Percentiles rank a stretch among this genome's conserved stretches.
Evolutionary conservation across 2,888 invertebrate genomes (phyloP).

Genomic region (Erynnis tages): DNA sequence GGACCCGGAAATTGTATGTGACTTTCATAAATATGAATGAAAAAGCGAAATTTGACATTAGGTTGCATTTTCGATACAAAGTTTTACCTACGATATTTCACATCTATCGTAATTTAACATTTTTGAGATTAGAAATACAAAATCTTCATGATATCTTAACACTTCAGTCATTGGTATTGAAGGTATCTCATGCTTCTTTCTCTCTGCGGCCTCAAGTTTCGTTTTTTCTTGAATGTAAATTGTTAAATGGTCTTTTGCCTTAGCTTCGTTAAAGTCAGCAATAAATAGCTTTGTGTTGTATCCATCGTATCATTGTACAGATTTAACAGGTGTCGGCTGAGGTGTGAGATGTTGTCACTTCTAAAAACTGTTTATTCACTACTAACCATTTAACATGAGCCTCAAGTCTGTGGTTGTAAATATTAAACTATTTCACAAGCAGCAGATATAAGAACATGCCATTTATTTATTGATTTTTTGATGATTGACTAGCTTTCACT

Average conservation of each 20-base stretch:
- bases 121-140: too few species aligned
- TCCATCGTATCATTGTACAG: slow-evolving; percentile 5
- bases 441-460: too few species aligned
- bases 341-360: slow-evolving; percentile 7
- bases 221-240: slow-evolving; percentile 3
- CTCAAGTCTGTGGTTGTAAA: too few species aligned
- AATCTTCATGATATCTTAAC: too few species aligned
- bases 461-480: too few species aligned
- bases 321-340: slow-evolving; percentile 4
- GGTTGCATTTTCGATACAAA: background rate
- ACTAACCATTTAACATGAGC: too few species aligned
- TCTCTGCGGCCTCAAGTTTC: slow-evolving; percentile 15
- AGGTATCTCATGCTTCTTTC: background rate
- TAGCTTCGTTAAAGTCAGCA: slow-evolving; percentile 39
- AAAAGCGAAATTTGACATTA: slow-evolving; percentile 21
- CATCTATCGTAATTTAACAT: too few species aligned
- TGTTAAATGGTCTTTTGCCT: slow-evolving; percentile 37
- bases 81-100: too few species aligned
- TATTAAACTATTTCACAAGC: too few species aligned
- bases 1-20: background rate
- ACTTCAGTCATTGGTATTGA: too few species aligned
- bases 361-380: slow-evolving; percentile 1
- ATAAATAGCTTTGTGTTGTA: slow-evolving; percentile 30
- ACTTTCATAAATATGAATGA: slow-evolving; percentile 15
- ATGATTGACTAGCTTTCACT: too few species aligned